phyloP scores from a whole-genome alignment of 2,888 invertebrate species.

The Leptothorax acervorum region DNA sequence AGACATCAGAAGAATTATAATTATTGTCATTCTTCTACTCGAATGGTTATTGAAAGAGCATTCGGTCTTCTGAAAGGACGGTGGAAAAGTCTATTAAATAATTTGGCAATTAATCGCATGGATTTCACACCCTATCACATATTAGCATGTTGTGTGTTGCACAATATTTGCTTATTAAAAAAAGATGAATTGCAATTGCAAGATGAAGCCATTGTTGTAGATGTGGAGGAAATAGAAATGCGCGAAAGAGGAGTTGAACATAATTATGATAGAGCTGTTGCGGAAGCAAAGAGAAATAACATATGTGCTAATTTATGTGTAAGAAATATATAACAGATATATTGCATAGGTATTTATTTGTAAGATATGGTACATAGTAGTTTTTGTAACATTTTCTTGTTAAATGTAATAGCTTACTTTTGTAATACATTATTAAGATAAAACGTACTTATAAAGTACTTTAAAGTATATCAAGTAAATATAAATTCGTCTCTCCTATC shows the following conservation, averaged over 20 bases:
- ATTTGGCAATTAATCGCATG: not conserved
- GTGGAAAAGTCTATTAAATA: not conserved
- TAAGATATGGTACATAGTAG: too few species aligned
- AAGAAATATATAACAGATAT: not conserved
- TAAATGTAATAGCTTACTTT: too few species aligned
- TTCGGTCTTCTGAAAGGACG: conserved; percentile 7
- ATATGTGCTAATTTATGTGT: conserved; percentile 10
- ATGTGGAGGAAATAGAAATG: not conserved
- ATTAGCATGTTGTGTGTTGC: conserved; percentile 22
- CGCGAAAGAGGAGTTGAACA: not conserved
- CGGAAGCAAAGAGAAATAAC: not conserved
- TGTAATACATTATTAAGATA: too few species aligned
- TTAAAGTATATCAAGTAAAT: too few species aligned
- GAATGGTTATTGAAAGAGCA: not conserved
- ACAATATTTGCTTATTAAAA: conserved; percentile 23
- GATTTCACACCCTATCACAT: conserved; percentile 11
- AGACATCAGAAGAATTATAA: conserved; percentile 7
- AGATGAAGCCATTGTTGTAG: not conserved
- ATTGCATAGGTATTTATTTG: too few species aligned
- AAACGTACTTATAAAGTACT: too few species aligned
- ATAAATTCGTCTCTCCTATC: too few species aligned
- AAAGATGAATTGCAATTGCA: not conserved
- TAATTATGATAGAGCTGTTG: not conserved
- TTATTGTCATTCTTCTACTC: not conserved
- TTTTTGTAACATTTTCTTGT: too few species aligned